Evolutionary conservation across 2,888 invertebrate genomes (phyloP).

Genomic region (Diarsia brunnea): DNA sequence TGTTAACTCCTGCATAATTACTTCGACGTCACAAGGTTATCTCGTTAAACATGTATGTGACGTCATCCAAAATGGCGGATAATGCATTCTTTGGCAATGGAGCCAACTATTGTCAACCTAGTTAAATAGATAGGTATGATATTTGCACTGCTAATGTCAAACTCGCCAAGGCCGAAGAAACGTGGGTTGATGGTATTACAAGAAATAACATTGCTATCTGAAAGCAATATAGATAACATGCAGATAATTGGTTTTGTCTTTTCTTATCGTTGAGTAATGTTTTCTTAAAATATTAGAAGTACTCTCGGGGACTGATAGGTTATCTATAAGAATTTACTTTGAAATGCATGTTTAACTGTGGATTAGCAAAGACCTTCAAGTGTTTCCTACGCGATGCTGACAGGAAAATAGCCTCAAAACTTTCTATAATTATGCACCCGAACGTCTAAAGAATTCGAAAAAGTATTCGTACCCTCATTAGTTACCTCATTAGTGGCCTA

Average conservation of each 20-base stretch:
- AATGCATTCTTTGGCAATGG: slow-evolving; percentile 80
- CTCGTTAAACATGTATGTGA: slow-evolving; percentile 63
- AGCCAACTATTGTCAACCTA: slow-evolving; percentile 75
- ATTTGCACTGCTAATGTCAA: slow-evolving; percentile 71
- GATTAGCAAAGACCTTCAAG: background rate
- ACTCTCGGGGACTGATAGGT: slow-evolving; percentile 6
- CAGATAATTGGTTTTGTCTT: slow-evolving; percentile 44
- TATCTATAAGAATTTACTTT: slow-evolving; percentile 1
- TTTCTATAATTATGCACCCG: background rate
- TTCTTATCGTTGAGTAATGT: slow-evolving; percentile 26
- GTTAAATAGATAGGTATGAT: slow-evolving; percentile 64
- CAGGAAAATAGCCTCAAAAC: background rate
- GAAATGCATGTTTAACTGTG: background rate
- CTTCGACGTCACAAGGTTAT: slow-evolving; percentile 64
- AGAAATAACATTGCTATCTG: slow-evolving; percentile 48
- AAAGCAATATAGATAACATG: slow-evolving; percentile 51
- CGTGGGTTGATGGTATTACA: slow-evolving; percentile 39
- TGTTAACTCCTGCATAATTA: slow-evolving; percentile 44
- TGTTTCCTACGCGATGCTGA: background rate
- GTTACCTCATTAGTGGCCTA: slow-evolving; percentile 4
- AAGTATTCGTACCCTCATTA: background rate
- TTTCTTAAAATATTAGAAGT: slow-evolving; percentile 24
- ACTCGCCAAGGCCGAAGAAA: slow-evolving; percentile 55
- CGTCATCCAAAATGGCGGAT: slow-evolving; percentile 69
- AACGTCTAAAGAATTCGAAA: background rate